phyloP scores from a whole-genome alignment of 2,797 vertebrate species.

The Macrochelys suwanniensis region DNA sequence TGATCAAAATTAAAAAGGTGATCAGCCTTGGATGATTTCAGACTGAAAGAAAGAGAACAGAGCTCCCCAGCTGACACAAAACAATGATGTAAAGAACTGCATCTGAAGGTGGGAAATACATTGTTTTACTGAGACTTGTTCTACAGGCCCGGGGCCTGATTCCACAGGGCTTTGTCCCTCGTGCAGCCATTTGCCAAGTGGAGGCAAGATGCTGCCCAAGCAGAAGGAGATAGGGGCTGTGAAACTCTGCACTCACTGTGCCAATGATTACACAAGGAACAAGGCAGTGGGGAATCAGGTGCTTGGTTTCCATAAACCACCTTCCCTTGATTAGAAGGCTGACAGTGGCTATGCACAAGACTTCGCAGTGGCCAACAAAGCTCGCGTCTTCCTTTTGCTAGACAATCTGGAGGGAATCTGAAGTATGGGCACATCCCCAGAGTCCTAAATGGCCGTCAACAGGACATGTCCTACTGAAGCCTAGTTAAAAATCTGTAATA shows the following conservation, averaged over 20 bases:
- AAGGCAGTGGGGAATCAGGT: too few relatives aligned
- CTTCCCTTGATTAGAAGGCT: not conserved
- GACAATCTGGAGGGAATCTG: not conserved
- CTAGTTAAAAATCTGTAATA: slow-evolving; percentile 80
- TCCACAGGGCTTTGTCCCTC: not conserved
- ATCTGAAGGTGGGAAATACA: not conserved
- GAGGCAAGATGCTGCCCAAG: not conserved
- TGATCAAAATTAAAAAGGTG: not conserved
- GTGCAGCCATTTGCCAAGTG: not conserved
- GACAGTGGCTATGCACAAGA: not conserved
- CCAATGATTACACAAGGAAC: not conserved
- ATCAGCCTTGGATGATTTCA: not conserved
- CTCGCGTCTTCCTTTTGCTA: slow-evolving; percentile 30
- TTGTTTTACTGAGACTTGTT: not conserved
- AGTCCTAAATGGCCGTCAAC: slow-evolving; percentile 80
- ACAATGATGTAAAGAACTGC: not conserved
- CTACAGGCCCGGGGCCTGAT: not conserved
- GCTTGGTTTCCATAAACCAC: not conserved
- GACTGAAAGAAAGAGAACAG: not conserved
- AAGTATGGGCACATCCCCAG: slow-evolving; percentile 55
- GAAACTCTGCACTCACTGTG: not conserved
- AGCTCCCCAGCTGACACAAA: not conserved
- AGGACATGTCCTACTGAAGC: slow-evolving; percentile 78
- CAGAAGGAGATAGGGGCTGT: not conserved
- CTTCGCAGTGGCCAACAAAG: not conserved